Percentiles rank a stretch among this genome's conserved stretches.
These are phyloP conservation scores for Piprites chloris DNA, from an alignment of 2,113 vertebrate species.

Conservation along the genomic window DNA sequence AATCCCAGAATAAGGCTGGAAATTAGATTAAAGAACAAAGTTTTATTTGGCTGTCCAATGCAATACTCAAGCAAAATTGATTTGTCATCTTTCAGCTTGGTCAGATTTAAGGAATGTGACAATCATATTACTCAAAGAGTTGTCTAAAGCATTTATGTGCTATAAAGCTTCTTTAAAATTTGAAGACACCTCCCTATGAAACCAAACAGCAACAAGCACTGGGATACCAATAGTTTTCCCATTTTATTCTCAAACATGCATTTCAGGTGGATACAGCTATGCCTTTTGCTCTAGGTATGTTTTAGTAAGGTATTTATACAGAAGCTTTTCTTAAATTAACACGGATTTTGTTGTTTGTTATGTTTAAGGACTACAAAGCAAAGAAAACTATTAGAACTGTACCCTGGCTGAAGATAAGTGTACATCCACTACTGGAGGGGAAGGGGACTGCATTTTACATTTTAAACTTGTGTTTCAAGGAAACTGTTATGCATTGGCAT, in stretches of 20 bases:
- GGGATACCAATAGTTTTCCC: neutral
- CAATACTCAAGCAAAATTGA: neutral
- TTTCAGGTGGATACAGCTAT: neutral
- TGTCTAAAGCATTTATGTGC: neutral
- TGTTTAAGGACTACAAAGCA: neutral
- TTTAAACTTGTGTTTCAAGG: neutral
- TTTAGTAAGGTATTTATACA: neutral
- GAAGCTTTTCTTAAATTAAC: neutral
- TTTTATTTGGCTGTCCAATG: neutral
- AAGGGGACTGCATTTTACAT: neutral
- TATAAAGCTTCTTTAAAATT: neutral
- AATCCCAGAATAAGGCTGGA: neutral
- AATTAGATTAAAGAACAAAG: neutral
- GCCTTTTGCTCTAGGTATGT: neutral
- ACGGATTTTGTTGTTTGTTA: neutral
- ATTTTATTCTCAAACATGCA: neutral
- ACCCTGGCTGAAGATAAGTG: neutral
- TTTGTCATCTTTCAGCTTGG: neutral
- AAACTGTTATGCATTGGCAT: neutral
- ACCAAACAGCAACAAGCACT: neutral
- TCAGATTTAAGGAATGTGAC: neutral
- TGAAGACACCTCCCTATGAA: neutral
- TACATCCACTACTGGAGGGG: neutral
- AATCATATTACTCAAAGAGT: neutral
- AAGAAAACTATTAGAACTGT: neutral